A percentile compares a stretch with the other conserved stretches of the same genome.
These are phyloP conservation scores for Luperina testacea DNA, from an alignment of 2,888 invertebrate species.

Conservation along the genomic window DNA sequence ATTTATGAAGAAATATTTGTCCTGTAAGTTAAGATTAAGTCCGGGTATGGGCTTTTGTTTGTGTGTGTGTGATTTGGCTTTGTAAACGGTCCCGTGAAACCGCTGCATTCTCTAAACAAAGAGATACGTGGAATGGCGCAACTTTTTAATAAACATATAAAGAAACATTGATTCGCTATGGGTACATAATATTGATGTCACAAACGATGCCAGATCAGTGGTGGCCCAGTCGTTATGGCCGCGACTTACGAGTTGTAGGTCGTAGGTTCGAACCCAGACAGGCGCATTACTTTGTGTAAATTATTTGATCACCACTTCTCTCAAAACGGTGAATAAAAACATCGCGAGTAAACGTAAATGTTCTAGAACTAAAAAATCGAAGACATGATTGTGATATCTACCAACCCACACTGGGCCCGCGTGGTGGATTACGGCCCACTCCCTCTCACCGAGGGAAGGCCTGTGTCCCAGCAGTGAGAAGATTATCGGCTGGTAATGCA, in stretches of 20 bases:
- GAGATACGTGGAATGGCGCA: background rate
- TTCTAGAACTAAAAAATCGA: no score
- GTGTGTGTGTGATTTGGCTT: background rate
- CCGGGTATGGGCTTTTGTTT: rapidly evolving
- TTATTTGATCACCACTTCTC: no score
- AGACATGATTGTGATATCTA: no score
- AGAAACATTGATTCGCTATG: background rate
- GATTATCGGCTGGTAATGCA: no score
- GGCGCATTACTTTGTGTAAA: background rate
- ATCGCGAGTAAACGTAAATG: no score
- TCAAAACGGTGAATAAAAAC: no score
- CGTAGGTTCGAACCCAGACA: background rate
- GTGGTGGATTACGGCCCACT: no score
- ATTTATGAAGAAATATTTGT: background rate
- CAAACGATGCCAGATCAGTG: background rate
- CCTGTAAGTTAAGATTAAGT: background rate
- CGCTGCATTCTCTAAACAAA: background rate
- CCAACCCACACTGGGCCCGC: no score
- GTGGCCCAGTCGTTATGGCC: background rate
- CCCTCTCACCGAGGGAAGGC: no score
- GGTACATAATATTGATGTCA: background rate
- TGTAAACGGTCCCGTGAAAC: background rate
- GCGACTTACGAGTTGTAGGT: no score
- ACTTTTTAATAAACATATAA: rapidly evolving
- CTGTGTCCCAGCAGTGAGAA: no score